phyloP scores from a whole-genome alignment of 2,888 invertebrate species.

The Napeogenes sylphis region DNA sequence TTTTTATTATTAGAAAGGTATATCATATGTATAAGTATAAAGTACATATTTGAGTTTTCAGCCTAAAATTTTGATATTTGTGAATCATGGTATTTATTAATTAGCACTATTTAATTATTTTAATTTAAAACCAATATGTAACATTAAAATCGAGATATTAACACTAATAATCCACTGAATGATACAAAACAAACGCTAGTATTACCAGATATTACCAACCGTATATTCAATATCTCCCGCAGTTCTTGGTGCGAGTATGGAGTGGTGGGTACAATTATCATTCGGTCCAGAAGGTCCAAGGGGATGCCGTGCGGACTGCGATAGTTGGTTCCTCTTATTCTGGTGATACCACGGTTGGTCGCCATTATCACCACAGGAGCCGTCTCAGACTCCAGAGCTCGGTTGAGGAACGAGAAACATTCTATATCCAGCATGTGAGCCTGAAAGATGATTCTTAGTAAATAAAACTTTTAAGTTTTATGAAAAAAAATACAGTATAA shows the following conservation, averaged over 20 bases:
- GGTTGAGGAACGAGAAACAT: slow-evolving; percentile 98
- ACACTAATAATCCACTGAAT: neutral
- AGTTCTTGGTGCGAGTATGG: slow-evolving; percentile 93
- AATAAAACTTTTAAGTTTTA: neutral
- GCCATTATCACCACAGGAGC: slow-evolving; percentile 99
- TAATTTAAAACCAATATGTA: too few species aligned
- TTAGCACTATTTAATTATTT: too few species aligned
- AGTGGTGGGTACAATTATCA: slow-evolving; percentile 94
- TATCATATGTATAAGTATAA: too few species aligned
- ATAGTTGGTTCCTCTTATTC: slow-evolving; percentile 96
- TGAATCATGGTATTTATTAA: too few species aligned
- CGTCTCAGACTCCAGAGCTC: slow-evolving; percentile 97
- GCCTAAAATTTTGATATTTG: too few species aligned
- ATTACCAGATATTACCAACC: slow-evolving; percentile 54
- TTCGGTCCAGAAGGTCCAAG: slow-evolving; percentile 94
- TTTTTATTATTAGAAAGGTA: too few species aligned
- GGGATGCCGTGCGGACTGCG: slow-evolving; percentile 98
- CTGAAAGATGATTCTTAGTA: slow-evolving; percentile 44
- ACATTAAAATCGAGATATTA: neutral
- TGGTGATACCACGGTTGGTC: slow-evolving; percentile 96
- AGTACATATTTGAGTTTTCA: too few species aligned
- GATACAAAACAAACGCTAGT: too few species aligned
- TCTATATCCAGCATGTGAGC: slow-evolving; percentile 99
- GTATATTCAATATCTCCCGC: slow-evolving; percentile 92
- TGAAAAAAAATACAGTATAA: neutral